These are phyloP conservation scores for Picus viridis DNA, from an alignment of 2,797 vertebrate species.

Conservation along the genomic window DNA sequence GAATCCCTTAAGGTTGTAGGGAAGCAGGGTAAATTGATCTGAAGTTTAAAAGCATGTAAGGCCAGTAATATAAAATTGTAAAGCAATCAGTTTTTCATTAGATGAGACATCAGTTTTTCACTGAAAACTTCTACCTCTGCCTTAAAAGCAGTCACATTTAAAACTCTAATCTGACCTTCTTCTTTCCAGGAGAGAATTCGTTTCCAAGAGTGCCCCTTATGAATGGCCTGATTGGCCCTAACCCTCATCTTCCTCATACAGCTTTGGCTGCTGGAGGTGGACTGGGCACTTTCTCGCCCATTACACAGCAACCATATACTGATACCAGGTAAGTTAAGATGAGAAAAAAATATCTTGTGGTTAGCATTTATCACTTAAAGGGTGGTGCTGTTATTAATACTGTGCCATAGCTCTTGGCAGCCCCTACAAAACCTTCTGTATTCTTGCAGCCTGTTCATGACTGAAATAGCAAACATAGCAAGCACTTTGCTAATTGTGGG, in stretches of 20 bases:
- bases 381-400: not conserved
- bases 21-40: not conserved
- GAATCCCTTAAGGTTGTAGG: not conserved
- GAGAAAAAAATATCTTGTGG: not conserved
- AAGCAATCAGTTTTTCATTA: not conserved
- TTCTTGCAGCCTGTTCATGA: not conserved
- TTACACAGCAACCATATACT: constrained; percentile 88
- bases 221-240: constrained; percentile 93
- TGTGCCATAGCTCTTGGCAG: not conserved
- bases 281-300: constrained; percentile 86
- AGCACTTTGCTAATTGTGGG: not conserved
- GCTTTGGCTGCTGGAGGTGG: constrained; percentile 85
- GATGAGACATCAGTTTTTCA: not conserved
- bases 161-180: not conserved
- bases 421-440: not conserved
- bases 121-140: not conserved
- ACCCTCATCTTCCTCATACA: constrained; percentile 84
- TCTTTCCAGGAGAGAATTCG: constrained; percentile 83
- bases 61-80: not conserved
- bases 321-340: constrained; percentile 86
- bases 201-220: constrained; percentile 94
- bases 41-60: not conserved
- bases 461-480: not conserved
- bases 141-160: not conserved
- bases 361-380: not conserved